These are phyloP conservation scores for Drosophila pseudoananassae DNA, from an alignment of 1,140 invertebrate genomes.

Conservation along the genomic window DNA sequence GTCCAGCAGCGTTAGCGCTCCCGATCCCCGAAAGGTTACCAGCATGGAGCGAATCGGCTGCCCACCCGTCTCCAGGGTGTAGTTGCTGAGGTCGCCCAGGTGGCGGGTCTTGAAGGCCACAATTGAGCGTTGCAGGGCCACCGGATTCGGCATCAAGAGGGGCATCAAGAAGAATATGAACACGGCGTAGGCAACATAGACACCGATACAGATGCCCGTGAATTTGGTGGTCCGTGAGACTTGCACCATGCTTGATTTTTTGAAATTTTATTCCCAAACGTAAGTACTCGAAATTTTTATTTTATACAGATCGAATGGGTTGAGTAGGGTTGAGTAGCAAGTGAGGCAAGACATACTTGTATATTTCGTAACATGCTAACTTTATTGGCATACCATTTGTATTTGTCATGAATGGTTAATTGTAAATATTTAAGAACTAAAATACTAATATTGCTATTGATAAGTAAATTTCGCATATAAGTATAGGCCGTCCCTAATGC, in stretches of 20 bases:
- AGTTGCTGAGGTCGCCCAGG: constrained; percentile 44
- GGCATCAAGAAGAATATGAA: constrained; percentile 59
- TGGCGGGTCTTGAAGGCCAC: constrained; percentile 23
- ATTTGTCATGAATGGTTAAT: constrained; percentile 20
- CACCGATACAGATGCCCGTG: constrained; percentile 43
- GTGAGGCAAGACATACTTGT: constrained; percentile 1
- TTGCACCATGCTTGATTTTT: constrained; percentile 25
- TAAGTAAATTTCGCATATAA: constrained; percentile 30
- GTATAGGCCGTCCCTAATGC: constrained; percentile 28
- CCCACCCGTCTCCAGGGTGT: constrained; percentile 50
- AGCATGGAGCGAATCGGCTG: constrained; percentile 53
- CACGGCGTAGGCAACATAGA: constrained; percentile 51
- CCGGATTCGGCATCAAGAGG: constrained; percentile 45
- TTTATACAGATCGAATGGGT: neutral
- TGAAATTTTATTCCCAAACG: constrained; percentile 1
- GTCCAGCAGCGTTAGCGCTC: constrained; percentile 48
- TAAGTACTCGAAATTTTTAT: constrained; percentile 10
- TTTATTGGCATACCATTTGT: constrained; percentile 44
- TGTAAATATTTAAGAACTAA: constrained; percentile 43
- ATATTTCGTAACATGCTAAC: constrained; percentile 49
- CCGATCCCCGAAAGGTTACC: constrained; percentile 63
- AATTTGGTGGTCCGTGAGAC: constrained; percentile 52
- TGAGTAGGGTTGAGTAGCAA: neutral
- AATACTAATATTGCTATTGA: constrained; percentile 51
- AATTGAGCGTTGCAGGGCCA: constrained; percentile 33